Evolutionary conservation across 2,797 vertebrate genomes (phyloP), one percentile per base, ranked within the genome.

Genomic region (Siniperca undulata): DNA sequence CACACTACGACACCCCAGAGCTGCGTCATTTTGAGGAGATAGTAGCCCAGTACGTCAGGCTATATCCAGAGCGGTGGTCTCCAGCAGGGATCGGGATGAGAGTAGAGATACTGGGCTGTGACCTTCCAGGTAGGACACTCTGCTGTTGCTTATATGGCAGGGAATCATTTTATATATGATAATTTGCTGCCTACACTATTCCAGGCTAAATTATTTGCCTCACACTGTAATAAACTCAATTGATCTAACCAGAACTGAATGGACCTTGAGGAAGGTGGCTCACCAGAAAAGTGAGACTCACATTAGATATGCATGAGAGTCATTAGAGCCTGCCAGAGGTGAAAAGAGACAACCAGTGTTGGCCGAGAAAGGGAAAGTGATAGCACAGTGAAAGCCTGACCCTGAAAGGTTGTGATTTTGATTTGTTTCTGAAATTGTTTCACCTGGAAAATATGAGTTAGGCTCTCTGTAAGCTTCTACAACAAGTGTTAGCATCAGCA

Each of bases 31-130:
- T 99, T 22, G 97, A 98, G 36, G 95, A 97, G 14, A 92, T 97
- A 0, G 95, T 94, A 14, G 97, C 97, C 0, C 98, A 98, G 91
- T 98, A 95, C 0, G 38, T 99, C 81, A 89, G 98, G 55, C 94
- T 99, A 27, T 97, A 98, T 71, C 98, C 98, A 0, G 98, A 99
- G 92, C 93, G 97, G 58, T 99, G 98, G 98, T 99, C 98, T 24
- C 98, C 98, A 0, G 98, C 97, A 0, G 98, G 98, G 34, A 99
- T 99, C 30, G 98, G 98, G 74, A 99, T 99, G 98, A 96, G 98
- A 74, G 93, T 97, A 91, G 98, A 99, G 90, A 96, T 99, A n/a
- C 94, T 99, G 70, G 98, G 98, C 85, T 99, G 98, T 60, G 97
- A 97, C 85, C 97, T 97, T 95, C 97, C 97, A 95, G 98, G 98